Evolutionary conservation across 2,797 vertebrate genomes (phyloP), one percentile per base, ranked within the genome.

Genomic region (Hybognathus amarus): DNA sequence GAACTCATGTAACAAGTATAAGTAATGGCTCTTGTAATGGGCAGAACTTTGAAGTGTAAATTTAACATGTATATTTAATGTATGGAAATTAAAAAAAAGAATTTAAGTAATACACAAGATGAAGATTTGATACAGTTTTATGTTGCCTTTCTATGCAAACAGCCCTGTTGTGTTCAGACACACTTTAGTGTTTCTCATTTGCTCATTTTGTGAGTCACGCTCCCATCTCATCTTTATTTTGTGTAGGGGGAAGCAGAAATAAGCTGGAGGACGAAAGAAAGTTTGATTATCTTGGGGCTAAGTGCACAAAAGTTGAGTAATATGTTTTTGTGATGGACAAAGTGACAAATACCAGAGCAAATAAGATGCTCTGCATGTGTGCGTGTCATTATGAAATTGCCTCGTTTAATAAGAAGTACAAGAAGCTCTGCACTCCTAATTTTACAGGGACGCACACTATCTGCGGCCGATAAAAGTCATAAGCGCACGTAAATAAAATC

Each of bases 11-110:
- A 96, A 95, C 93, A 94, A 95, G 95, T 95, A 93, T 91, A 96
- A 96, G 94, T 95, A 97, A 96, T 96, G 96, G 95, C 93, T 95
- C 95, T 94, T 94, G 93, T 96, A 97, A 98, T 97, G 95, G 96
- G 94, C 95, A 93, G 90, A 96, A 97, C 96, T 97, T 97, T 97
- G 96, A 98, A 97, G 96, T 97, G 96, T 96, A 97, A 97, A 98
- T 98, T 96, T 94, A 91, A 89, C 96, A 97, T 97, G 94, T 95
- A 96, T 97, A 96, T 97, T 97, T 97, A 95, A 97, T 97, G 94
- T 95, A 96, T 96, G 95, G 95, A 96, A 96, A 97, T 96, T 33
- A 47, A 15, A 56, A 75, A 54, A 75, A 63, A 64, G 8, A 85
- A 87, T 77, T 92, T 90, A 91, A 92, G 91, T 90, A 93, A 92